Conservation (phyloP, 2,113 vertebrate genomes). For the Dasyprocta punctata region DNA sequence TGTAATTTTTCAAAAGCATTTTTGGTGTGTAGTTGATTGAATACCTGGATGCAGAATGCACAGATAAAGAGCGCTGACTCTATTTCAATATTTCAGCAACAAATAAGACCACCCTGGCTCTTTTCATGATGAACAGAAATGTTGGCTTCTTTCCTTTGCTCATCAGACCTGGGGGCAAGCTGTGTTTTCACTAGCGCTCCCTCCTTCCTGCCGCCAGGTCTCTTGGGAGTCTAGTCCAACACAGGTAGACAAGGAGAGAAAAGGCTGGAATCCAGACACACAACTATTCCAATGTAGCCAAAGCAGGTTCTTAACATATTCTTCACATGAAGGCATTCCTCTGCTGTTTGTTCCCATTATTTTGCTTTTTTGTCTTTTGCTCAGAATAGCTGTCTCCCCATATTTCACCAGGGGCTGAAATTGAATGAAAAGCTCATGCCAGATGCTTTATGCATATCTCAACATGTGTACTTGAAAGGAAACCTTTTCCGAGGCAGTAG, state of each 20-base stretch:
- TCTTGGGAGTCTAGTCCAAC: not conserved
- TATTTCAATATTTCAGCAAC: not conserved
- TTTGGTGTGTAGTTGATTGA: not conserved
- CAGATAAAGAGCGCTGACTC: not conserved
- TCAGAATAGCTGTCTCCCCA: not conserved
- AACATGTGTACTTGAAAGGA: slow-evolving; percentile 29
- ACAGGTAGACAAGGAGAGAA: not conserved
- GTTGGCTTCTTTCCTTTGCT: not conserved
- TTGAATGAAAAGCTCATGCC: slow-evolving; percentile 55
- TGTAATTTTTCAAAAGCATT: not conserved
- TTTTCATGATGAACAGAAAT: not conserved
- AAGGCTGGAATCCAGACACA: not conserved
- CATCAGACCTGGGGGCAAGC: not conserved
- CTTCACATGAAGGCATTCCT: slow-evolving; percentile 43
- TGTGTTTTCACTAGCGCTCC: not conserved
- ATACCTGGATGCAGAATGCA: not conserved
- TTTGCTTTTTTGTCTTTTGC: slow-evolving; percentile 14
- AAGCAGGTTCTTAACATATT: slow-evolving; percentile 53
- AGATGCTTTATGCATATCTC: slow-evolving; percentile 61
- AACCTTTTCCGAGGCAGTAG: not conserved
- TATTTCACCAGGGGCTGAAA: slow-evolving; percentile 49
- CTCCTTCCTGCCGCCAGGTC: not conserved
- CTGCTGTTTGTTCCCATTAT: slow-evolving; percentile 39
- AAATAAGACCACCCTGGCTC: not conserved
- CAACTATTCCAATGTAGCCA: not conserved